Base-by-base conservation (phyloP, 2,888 invertebrate genomes). In the Cephus nigrinus region DNA sequence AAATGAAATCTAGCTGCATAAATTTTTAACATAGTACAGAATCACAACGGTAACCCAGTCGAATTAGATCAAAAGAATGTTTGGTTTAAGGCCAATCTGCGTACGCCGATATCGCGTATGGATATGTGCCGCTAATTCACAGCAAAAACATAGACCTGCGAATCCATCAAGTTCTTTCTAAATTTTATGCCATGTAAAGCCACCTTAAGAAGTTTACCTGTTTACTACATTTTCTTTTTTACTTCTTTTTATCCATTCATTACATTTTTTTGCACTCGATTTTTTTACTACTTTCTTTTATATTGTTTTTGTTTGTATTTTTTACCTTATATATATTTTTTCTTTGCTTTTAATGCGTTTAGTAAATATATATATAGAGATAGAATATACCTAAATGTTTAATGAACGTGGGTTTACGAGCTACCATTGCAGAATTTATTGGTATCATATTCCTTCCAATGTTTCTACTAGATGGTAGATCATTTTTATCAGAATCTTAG, bases 361-460 rank as follows among this genome's bases (percentile, higher is more conserved):
- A 74, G 75, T 79, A 79, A 79, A 79, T 79, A 79, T 82, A 77
- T 82, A 80, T 79, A 78, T 80, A 81, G 81, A 79, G 80, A 81
- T 82, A 81, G 80, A 78, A 81, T 82, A 81, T 82, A 82, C 80
- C 80, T 82, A 83, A 77, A 79, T 82, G 69, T 76, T 80, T 78
- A 78, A 78, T 55, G 55, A 55, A 55, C 23, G 55, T 55, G 55
- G 15, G 55, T 55, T 15, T 55, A 82, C 81, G 80, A 77, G 81
- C 76, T 82, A 82, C 83, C 84, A 88, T 84, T 85, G 83, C 83
- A 81, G 81, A 87, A 84, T 32, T 32, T 32, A 32, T 87, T 86
- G 83, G 83, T 88, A 90, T 89, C 89, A 90, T 89, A 90, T 88
- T 85, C 83, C 88, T 82, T 80, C 69, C 82, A 85, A 87, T 82